Percentiles rank a stretch among this genome's conserved stretches.
Conservation (phyloP, 2,113 vertebrate genomes). For the Tylochromis polylepis region DNA sequence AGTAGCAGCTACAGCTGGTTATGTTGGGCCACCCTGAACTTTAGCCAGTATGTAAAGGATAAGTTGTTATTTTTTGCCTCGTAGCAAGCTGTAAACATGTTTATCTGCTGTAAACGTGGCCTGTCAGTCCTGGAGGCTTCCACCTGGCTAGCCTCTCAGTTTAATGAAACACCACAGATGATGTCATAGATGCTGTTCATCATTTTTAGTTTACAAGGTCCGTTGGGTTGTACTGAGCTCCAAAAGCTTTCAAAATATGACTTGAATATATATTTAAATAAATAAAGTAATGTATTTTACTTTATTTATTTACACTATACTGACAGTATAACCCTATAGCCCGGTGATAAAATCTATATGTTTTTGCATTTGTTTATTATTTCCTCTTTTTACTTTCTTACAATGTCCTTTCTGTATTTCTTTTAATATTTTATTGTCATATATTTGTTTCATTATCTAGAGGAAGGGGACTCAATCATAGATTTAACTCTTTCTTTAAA, state of each 20-base stretch:
- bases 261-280: background rate
- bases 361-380: background rate
- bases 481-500: background rate
- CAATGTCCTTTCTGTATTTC: no score
- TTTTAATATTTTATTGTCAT: background rate
- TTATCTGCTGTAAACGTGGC: background rate
- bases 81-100: background rate
- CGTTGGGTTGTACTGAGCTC: background rate
- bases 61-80: background rate
- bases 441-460: background rate
- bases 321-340: background rate
- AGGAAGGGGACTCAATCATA: background rate
- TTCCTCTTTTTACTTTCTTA: no score
- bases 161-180: background rate
- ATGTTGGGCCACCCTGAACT: background rate
- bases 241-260: background rate
- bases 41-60: background rate
- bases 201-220: background rate
- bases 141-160: background rate
- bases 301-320: background rate
- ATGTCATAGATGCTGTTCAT: background rate
- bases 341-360: background rate
- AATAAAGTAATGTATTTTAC: no score
- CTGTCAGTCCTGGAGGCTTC: background rate
- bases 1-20: background rate